Base-by-base conservation (phyloP, 30 jellyfish, hydroid and myxozoan genomes). In the Aurelia coerulea region DNA sequence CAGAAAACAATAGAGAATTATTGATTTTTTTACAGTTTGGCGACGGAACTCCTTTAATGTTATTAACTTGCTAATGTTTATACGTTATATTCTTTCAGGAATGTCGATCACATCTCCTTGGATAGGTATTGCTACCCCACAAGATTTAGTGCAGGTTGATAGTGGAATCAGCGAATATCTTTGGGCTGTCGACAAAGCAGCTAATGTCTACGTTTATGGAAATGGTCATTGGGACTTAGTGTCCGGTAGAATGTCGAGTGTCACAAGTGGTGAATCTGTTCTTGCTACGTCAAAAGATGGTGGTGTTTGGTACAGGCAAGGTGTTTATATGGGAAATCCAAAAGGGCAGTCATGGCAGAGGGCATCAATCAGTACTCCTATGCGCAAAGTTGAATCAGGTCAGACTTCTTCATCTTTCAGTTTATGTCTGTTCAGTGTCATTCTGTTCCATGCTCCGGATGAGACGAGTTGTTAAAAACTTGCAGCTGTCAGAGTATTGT, bases 91-190 rank as follows among this genome's bases (percentile, higher is more conserved):
- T 39, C 13, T 74, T 75, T 6, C 76, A 95, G 99, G 94, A 23
- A 74, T 67, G 42, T 59, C 96, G 6, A 78, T 90, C 58, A 66
- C 86, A 9, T 95, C 90, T 4, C 99, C 99, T 2, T 95, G 99
- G 99, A 56, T 58, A n/a, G 90, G 90, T 18, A 75, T 90, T 46
- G 90, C 91, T 23, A 88, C 95, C 11, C 99, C 99, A 56, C 63
- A 80, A 29, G 72, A 71, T 53, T 65, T 95, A n/a, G 76, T 56
- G 29, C 92, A 80, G 72, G 80, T 95, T 14, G 99, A 95, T 53
- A 67, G 95, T 42, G 99, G 99, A 5, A 58, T 95, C 1, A 73
- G 68, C 16, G 94, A 75, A 16, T 64, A 85, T 2, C 87, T 93
- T 11, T 95, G 99, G 99, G 95, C 79, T 13, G 85, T 89, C 9